These are phyloP conservation scores for Hydra vulgaris DNA, from an alignment of 30 jellyfish, hydroid and myxozoan species.

Conservation along the genomic window DNA sequence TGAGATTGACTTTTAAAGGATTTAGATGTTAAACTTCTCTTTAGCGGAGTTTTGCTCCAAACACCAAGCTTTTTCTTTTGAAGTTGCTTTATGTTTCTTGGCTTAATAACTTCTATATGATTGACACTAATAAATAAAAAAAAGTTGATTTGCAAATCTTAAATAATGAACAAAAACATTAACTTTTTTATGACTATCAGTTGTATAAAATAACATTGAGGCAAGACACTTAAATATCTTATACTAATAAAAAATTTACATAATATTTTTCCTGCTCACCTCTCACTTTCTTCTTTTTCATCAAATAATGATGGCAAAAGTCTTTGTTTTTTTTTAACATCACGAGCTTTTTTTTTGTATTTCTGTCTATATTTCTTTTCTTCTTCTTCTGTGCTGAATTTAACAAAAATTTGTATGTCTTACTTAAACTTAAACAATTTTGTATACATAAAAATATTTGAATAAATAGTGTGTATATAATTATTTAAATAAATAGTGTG, in stretches of 20 bases:
- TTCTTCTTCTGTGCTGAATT: constrained; percentile 65
- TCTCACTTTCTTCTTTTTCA: constrained; percentile 8
- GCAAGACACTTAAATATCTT: too few species aligned
- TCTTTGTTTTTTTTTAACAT: constrained; percentile 20
- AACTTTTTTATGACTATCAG: too few species aligned
- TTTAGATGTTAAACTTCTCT: neutral
- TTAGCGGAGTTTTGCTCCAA: constrained; percentile 17
- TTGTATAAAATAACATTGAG: too few species aligned
- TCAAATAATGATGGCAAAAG: constrained; percentile 19
- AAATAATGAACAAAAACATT: too few species aligned
- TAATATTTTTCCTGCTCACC: neutral
- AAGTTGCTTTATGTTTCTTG: constrained; percentile 1
- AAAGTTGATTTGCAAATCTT: too few species aligned
- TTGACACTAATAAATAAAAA: constrained; percentile 4
- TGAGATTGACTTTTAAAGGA: neutral
- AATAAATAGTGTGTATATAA: neutral
- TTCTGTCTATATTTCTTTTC: constrained; percentile 61
- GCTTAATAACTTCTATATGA: constrained; percentile 1
- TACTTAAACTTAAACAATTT: neutral
- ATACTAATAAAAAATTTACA: too few species aligned
- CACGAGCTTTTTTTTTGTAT: constrained; percentile 65
- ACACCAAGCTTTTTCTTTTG: constrained; percentile 8
- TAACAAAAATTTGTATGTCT: neutral
- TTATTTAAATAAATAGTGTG: too few species aligned
- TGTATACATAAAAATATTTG: neutral